A percentile compares a stretch with the other conserved stretches of the same genome.
phyloP scores from a whole-genome alignment of 2,113 vertebrate genomes.

The Spea bombifrons region DNA sequence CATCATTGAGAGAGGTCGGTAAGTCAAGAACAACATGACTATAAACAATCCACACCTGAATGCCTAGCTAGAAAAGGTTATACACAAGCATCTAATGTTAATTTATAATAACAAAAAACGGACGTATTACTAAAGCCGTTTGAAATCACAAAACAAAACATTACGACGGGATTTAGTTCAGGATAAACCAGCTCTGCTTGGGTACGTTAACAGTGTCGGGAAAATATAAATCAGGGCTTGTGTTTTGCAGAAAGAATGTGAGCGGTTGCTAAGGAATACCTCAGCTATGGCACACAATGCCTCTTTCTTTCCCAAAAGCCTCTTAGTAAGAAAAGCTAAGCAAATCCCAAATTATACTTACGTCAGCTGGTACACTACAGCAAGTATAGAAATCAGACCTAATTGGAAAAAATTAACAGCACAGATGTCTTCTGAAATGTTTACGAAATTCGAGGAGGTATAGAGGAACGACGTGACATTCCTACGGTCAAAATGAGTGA shows the following conservation, averaged over 20 bases:
- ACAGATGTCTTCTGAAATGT: conserved; percentile 25
- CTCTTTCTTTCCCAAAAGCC: conserved; percentile 61
- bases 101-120: too few species aligned
- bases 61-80: too few species aligned
- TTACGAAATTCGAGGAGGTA: neutral
- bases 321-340: conserved; percentile 37
- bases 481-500: too few species aligned
- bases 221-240: conserved; percentile 5
- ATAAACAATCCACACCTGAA: too few species aligned
- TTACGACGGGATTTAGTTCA: too few species aligned
- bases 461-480: too few species aligned
- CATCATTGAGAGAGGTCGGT: too few species aligned
- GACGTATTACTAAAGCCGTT: too few species aligned
- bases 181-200: neutral
- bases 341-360: conserved; percentile 34
- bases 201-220: neutral
- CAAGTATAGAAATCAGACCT: conserved; percentile 19
- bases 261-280: conserved; percentile 63
- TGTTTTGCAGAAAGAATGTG: conserved; percentile 39
- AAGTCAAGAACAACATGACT: too few species aligned
- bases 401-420: conserved; percentile 6
- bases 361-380: conserved; percentile 2
- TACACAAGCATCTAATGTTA: too few species aligned
- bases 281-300: conserved; percentile 63
- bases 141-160: too few species aligned